Conservation (phyloP, 2,888 invertebrate genomes). For the Microctonus brassicae region DNA sequence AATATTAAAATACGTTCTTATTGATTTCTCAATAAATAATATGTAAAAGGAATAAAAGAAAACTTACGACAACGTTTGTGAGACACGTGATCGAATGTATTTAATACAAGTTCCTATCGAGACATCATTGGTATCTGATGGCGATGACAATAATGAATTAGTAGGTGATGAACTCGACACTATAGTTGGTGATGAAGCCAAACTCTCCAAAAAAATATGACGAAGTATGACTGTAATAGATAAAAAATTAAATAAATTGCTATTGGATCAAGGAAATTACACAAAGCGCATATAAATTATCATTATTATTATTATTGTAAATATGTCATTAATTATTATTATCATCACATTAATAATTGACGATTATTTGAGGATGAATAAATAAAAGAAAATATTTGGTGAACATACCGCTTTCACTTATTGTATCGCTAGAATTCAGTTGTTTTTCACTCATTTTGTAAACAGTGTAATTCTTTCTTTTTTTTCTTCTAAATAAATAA, state of each 20-base stretch:
- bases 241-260: background rate
- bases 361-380: background rate
- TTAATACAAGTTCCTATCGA: constrained; percentile 42
- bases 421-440: background rate
- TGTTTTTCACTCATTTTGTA: background rate
- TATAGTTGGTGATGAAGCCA: constrained; percentile 41
- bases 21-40: background rate
- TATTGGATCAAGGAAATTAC: background rate
- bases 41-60: background rate
- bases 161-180: constrained; percentile 36
- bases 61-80: constrained; percentile 40
- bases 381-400: background rate
- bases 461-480: background rate
- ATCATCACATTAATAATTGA: background rate
- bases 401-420: background rate
- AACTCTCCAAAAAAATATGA: constrained; percentile 46
- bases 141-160: constrained; percentile 28
- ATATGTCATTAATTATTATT: too few species aligned
- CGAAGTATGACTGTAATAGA: constrained; percentile 42
- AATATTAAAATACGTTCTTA: background rate
- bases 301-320: too few species aligned
- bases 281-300: background rate
- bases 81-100: constrained; percentile 42
- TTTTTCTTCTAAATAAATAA: background rate
- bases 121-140: constrained; percentile 36